A percentile compares a stretch with the other conserved stretches of the same genome.
phyloP scores from a whole-genome alignment of 2,113 vertebrate genomes.

The Cyprinus carpio region DNA sequence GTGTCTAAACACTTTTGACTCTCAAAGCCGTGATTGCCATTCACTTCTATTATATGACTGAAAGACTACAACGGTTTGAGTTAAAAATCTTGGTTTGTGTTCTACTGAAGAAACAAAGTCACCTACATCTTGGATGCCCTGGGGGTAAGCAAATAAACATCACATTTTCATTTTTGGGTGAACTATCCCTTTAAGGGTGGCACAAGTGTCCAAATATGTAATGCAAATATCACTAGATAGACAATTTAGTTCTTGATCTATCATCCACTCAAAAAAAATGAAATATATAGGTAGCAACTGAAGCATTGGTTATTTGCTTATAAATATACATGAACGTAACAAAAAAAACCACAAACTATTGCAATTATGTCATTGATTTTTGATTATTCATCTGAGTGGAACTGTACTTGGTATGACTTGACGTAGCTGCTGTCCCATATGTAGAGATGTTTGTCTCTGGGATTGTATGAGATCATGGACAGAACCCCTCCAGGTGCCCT shows the following conservation, averaged over 20 bases:
- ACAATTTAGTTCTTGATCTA: neutral
- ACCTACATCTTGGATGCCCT: no score
- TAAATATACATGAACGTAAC: neutral
- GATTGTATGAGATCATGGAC: slow-evolving; percentile 92
- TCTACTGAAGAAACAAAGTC: no score
- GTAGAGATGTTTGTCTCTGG: slow-evolving; percentile 82
- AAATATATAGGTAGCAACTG: neutral
- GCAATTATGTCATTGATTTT: neutral
- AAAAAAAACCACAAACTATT: no score
- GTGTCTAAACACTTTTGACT: no score
- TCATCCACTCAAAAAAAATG: neutral
- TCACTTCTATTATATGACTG: no score
- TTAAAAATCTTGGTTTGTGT: no score
- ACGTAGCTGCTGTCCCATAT: slow-evolving; percentile 89
- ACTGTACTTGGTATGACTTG: slow-evolving; percentile 82
- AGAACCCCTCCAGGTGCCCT: slow-evolving; percentile 82
- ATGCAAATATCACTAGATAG: neutral
- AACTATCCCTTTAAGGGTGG: no score
- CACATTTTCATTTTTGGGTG: no score
- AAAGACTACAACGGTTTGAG: no score
- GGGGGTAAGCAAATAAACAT: no score
- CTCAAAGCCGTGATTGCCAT: no score
- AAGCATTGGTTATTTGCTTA: neutral
- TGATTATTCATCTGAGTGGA: slow-evolving; percentile 72
- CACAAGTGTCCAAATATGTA: neutral